Evolutionary conservation across 2,797 vertebrate species (phyloP).

Genomic region (Lemur catta): DNA sequence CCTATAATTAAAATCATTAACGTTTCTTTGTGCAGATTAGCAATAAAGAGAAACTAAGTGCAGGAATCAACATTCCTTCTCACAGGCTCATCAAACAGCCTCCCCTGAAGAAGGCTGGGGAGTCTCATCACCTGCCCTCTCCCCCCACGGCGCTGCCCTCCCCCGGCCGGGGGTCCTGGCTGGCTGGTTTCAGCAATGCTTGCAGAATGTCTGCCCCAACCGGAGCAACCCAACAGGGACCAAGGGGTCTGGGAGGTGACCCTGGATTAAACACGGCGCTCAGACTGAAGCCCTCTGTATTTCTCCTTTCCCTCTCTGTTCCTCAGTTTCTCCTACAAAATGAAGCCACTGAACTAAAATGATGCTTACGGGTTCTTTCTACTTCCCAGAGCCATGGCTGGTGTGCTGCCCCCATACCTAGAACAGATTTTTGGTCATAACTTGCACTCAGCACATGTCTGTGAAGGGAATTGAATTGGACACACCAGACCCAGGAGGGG

Average conservation of each 20-base stretch:
- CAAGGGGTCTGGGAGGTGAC: not conserved
- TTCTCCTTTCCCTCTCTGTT: not conserved
- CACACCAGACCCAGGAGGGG: not conserved
- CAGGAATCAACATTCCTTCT: constrained; percentile 58
- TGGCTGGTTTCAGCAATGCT: not conserved
- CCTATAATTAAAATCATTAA: constrained; percentile 74
- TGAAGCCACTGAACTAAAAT: not conserved
- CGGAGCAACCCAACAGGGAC: not conserved
- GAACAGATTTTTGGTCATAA: not conserved
- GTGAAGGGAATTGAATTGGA: not conserved
- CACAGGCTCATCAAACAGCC: not conserved
- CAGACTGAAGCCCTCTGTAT: not conserved
- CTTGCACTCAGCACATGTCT: not conserved
- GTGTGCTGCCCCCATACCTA: not conserved
- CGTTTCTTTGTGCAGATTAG: constrained; percentile 76
- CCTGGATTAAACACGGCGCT: not conserved
- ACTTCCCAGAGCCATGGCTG: not conserved
- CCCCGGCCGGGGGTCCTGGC: not conserved
- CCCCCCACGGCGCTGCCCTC: accelerated
- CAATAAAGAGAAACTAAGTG: constrained; percentile 60
- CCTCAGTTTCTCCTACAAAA: not conserved
- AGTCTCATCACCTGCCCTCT: not conserved
- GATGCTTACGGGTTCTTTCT: not conserved
- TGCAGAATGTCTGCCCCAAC: not conserved
- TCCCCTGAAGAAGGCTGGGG: not conserved